Evolutionary conservation across 2,888 invertebrate species (phyloP).

Genomic region (Ectobius pallidus): DNA sequence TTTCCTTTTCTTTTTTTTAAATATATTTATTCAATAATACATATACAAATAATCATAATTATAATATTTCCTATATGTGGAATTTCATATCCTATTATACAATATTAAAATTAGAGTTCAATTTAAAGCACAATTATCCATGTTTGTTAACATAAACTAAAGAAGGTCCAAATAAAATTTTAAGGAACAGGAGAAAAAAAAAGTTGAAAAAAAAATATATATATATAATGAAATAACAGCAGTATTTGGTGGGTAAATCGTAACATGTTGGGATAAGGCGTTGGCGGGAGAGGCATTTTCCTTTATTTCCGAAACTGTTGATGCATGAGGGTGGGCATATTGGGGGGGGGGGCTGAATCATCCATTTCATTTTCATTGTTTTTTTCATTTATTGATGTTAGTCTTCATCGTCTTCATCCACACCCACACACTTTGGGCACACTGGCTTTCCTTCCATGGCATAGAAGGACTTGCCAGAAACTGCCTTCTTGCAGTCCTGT

Average conservation of each 20-base stretch:
- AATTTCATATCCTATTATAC: not conserved
- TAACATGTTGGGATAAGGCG: too few relatives aligned
- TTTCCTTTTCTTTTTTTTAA: conserved; percentile 46
- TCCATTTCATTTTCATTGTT: conserved; percentile 50
- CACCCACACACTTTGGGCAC: conserved; percentile 91
- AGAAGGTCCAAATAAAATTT: too few relatives aligned
- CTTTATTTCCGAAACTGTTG: too few relatives aligned
- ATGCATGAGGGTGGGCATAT: too few relatives aligned
- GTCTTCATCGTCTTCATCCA: conserved; percentile 74
- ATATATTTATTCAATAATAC: conserved; percentile 45
- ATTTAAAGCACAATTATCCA: too few relatives aligned
- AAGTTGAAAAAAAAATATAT: too few relatives aligned
- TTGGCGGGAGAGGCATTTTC: too few relatives aligned
- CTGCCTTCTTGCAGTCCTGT: conserved; percentile 92
- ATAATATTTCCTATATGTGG: conserved; percentile 26
- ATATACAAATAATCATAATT: conserved; percentile 38
- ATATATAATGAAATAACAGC: too few relatives aligned
- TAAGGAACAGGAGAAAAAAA: too few relatives aligned
- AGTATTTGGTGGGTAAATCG: too few relatives aligned
- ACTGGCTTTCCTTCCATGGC: conserved; percentile 97
- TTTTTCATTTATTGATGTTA: conserved; percentile 39
- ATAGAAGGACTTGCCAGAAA: conserved; percentile 95
- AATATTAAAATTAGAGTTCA: too few relatives aligned
- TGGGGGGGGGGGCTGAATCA: conserved; percentile 32
- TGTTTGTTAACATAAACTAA: too few relatives aligned